Percentiles rank a stretch among this genome's conserved stretches.
phyloP scores from a whole-genome alignment of 35 echinoderm and acorn worm genomes.

The Ptychodera flava region DNA sequence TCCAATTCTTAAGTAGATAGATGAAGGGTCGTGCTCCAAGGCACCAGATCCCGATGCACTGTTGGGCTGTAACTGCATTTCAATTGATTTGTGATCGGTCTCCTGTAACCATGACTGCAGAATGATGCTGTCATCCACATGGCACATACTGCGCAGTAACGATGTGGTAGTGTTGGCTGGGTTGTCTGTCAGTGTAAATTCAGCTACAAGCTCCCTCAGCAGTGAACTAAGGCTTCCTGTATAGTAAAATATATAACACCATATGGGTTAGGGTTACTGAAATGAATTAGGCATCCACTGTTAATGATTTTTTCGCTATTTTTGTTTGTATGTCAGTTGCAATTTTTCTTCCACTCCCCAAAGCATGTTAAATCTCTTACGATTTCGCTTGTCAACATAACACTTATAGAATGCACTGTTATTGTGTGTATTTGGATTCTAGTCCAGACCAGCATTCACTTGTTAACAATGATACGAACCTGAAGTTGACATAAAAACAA shows the following conservation, averaged over 20 bases:
- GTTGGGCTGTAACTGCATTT: slow-evolving; percentile 95
- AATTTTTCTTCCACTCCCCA: too few species aligned
- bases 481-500: too few species aligned
- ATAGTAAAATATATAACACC: neutral
- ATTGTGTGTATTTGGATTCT: too few species aligned
- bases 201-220: slow-evolving; percentile 81
- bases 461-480: too few species aligned
- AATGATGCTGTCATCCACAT: slow-evolving; percentile 93
- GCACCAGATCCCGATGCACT: slow-evolving; percentile 96
- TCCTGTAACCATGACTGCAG: slow-evolving; percentile 89
- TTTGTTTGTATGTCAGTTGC: too few species aligned
- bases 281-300: too few species aligned
- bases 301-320: too few species aligned
- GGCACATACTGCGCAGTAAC: slow-evolving; percentile 68
- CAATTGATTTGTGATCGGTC: slow-evolving; percentile 96
- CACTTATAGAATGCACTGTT: too few species aligned
- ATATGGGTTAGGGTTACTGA: too few species aligned
- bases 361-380: too few species aligned
- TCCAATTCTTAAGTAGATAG: slow-evolving; percentile 69
- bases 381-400: too few species aligned
- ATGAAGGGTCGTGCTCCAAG: slow-evolving; percentile 91
- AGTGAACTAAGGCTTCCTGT: slow-evolving; percentile 77
- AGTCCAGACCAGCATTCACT: too few species aligned
- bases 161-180: slow-evolving; percentile 97
- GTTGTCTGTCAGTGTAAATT: slow-evolving; percentile 96